These are phyloP conservation scores for Lophotis ruficrista DNA, from an alignment of 2,113 vertebrate species.

Conservation along the genomic window DNA sequence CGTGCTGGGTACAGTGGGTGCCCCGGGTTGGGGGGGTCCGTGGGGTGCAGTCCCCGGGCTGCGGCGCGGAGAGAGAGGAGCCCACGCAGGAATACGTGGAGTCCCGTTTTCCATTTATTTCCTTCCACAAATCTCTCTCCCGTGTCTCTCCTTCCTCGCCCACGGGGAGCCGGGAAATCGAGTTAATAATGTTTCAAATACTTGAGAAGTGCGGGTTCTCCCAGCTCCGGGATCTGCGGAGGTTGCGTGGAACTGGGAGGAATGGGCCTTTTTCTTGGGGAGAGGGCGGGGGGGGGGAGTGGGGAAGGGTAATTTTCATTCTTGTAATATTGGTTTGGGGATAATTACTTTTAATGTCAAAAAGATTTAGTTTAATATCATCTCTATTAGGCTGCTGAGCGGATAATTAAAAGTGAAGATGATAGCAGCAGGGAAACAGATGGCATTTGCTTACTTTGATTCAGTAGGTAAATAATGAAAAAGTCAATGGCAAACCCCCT, in stretches of 20 bases:
- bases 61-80: neutral
- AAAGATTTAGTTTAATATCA: constrained; percentile 99
- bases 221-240: neutral
- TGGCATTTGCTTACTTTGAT: constrained; percentile 99
- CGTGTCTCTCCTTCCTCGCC: neutral
- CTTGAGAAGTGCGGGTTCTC: neutral
- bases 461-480: constrained; percentile 95
- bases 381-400: constrained; percentile 98
- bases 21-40: neutral
- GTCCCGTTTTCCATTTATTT: neutral
- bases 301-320: constrained; percentile 75
- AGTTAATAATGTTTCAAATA: constrained; percentile 59
- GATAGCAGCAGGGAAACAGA: constrained; percentile 97
- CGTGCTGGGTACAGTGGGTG: neutral
- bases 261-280: constrained; percentile 9
- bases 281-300: neutral
- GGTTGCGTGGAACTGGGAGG: neutral
- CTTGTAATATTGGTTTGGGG: constrained; percentile 86
- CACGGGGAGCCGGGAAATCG: constrained; percentile 36
- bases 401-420: constrained; percentile 99
- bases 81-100: neutral
- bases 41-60: neutral
- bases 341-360: constrained; percentile 99
- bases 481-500: constrained; percentile 79
- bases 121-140: neutral